A percentile compares a stretch with the other conserved stretches of the same genome.
These are phyloP conservation scores for Metaphire vulgaris DNA, from an alignment of 1,140 invertebrate genomes.

Conservation along the genomic window DNA sequence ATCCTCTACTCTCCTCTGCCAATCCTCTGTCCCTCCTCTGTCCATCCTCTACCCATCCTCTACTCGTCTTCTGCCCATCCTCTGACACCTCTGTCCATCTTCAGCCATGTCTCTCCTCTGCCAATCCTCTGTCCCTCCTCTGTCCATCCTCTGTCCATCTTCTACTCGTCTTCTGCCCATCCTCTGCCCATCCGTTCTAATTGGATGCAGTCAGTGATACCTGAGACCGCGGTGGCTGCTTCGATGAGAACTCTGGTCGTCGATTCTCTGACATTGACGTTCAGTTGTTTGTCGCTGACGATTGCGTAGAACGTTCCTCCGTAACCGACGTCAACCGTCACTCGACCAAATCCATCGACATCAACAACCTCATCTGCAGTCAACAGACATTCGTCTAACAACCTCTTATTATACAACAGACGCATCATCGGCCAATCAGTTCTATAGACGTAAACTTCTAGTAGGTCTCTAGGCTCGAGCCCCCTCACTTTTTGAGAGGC, in stretches of 20 bases:
- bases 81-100: background rate
- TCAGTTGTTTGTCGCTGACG: slow-evolving; percentile 34
- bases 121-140: background rate
- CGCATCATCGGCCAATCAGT: too few relatives aligned
- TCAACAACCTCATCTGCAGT: slow-evolving; percentile 34
- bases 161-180: background rate
- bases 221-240: slow-evolving; percentile 37
- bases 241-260: slow-evolving; percentile 32
- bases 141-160: background rate
- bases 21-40: background rate
- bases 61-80: background rate
- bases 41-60: background rate
- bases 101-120: background rate
- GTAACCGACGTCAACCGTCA: slow-evolving; percentile 42
- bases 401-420: too few relatives aligned
- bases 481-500: too few relatives aligned
- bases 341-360: slow-evolving; percentile 36
- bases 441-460: too few relatives aligned
- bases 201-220: too few relatives aligned
- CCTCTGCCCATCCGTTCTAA: too few relatives aligned
- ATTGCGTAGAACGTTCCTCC: slow-evolving; percentile 48
- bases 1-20: background rate
- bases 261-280: slow-evolving; percentile 35
- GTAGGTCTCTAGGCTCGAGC: too few relatives aligned
- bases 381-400: too few relatives aligned